Evolutionary conservation across 1,140 invertebrate species (phyloP), one percentile per base, ranked within the genome.

Genomic region (Lepeophtheirus salmonis): DNA sequence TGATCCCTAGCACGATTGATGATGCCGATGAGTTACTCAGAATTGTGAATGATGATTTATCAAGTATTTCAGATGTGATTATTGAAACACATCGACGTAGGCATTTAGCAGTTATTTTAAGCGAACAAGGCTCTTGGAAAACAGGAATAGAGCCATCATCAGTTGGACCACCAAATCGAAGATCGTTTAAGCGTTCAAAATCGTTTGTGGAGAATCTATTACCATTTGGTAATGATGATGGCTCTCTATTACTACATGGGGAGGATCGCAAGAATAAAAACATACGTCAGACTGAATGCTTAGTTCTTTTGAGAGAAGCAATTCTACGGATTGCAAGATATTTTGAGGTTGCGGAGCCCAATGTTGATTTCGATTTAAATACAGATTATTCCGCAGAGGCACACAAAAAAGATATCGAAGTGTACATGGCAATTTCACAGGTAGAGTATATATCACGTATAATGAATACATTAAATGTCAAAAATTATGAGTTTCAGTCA

Each of bases 351-450:
- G 72, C 81, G 20, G 84, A 88, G 72, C 80, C 82, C 55, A 83
- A 61, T 76, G 73, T 58, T 80, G 76, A 50, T 78, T 22, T 24
- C 48, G n/a, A 68, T 14, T 74, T 95, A 22, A 80, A 85, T 64
- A 87, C 92, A 56, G 91, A 97, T 74, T 98, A 97, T 70, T 83
- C 80, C 54, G 86, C 90, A 78, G 90, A 97, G 68, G 91, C 88
- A 68, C 92, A 97, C 75, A 79, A 83, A 21, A 82, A 82, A 67
- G 95, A 98, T 73, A 83, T 92, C 71, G 86, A 94, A 65, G 85
- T 84, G 70, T 97, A 91, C 72, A 81, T 91, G 60, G 63, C 65
- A 16, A 65, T 61, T 14, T 61, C 60, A 17, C 6, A 41, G 30
- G 30, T 41, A 41, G n/a, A 41, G 4, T 58, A n/a, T n/a, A n/a